Conservation (phyloP, 2,113 vertebrate genomes). For the Tachysurus fulvidraco region DNA sequence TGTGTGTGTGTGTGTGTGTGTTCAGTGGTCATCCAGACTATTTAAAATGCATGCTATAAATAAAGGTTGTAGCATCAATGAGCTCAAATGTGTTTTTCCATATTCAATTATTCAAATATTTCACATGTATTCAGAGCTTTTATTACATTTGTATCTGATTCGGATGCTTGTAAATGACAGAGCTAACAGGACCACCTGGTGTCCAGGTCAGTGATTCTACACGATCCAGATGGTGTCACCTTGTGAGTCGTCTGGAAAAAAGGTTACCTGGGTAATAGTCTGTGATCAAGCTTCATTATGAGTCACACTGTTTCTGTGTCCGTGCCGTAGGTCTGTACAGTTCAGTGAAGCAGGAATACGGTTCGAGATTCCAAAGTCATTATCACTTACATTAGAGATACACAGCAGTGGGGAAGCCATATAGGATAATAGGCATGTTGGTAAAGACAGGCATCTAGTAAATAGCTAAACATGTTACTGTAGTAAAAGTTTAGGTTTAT, state of each 20-base stretch:
- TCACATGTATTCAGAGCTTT: neutral
- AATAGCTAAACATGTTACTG: neutral
- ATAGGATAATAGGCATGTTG: neutral
- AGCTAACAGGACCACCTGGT: neutral
- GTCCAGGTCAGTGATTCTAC: neutral
- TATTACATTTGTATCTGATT: neutral
- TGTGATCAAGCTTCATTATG: constrained; percentile 15
- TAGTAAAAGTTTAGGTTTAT: neutral
- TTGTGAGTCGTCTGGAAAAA: neutral
- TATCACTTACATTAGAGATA: constrained; percentile 30
- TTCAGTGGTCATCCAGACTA: neutral
- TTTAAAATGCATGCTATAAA: neutral
- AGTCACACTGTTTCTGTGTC: constrained; percentile 13
- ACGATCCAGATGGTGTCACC: neutral
- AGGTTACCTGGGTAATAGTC: neutral
- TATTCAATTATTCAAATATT: neutral
- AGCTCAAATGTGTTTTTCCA: neutral
- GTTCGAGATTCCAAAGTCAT: constrained; percentile 16
- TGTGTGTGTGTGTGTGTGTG: neutral
- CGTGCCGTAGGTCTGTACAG: constrained; percentile 1
- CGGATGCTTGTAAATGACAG: neutral
- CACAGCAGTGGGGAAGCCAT: constrained; percentile 10
- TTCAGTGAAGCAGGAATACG: constrained; percentile 9
- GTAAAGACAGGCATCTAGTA: neutral
- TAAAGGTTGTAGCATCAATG: neutral